Percentiles rank a stretch among this genome's conserved stretches.
These are phyloP conservation scores for Pristionchus pacificus DNA, from an alignment of 1,140 invertebrate species.

Conservation along the genomic window DNA sequence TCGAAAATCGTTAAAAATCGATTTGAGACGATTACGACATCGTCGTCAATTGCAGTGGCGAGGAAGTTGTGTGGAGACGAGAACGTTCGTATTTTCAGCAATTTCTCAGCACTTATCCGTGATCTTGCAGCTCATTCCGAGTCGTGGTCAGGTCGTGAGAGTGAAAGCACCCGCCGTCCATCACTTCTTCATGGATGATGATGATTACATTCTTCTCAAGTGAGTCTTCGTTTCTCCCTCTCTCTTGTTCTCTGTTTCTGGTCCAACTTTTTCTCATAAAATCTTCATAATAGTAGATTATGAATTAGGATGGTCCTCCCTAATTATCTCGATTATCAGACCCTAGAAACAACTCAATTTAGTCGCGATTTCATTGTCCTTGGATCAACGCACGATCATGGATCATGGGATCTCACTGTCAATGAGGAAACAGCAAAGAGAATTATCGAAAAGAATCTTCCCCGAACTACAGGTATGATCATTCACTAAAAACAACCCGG, in stretches of 20 bases:
- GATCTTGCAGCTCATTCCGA: slow-evolving; percentile 44
- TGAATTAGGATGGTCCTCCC: neutral
- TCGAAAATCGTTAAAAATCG: no score
- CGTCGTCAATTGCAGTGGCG: no score
- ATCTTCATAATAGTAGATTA: slow-evolving; percentile 1
- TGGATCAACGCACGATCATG: slow-evolving; percentile 76
- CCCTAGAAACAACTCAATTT: slow-evolving; percentile 33
- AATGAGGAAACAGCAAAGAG: slow-evolving; percentile 64
- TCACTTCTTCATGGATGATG: slow-evolving; percentile 26
- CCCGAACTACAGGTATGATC: slow-evolving; percentile 22
- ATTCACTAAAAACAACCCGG: no score
- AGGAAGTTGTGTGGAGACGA: no score
- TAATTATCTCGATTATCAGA: neutral
- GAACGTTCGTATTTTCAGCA: no score
- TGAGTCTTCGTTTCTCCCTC: no score
- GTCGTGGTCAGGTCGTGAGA: slow-evolving; percentile 83
- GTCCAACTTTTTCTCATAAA: slow-evolving; percentile 8
- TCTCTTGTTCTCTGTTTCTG: neutral
- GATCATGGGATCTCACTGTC: slow-evolving; percentile 70
- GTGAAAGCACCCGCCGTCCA: slow-evolving; percentile 58
- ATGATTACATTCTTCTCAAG: slow-evolving; percentile 23
- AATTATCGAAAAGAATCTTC: no score
- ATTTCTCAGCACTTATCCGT: no score
- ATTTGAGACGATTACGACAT: no score
- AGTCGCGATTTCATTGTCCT: slow-evolving; percentile 70